Conservation (phyloP, 2,888 invertebrate genomes). For the Ichneumon xanthorius region DNA sequence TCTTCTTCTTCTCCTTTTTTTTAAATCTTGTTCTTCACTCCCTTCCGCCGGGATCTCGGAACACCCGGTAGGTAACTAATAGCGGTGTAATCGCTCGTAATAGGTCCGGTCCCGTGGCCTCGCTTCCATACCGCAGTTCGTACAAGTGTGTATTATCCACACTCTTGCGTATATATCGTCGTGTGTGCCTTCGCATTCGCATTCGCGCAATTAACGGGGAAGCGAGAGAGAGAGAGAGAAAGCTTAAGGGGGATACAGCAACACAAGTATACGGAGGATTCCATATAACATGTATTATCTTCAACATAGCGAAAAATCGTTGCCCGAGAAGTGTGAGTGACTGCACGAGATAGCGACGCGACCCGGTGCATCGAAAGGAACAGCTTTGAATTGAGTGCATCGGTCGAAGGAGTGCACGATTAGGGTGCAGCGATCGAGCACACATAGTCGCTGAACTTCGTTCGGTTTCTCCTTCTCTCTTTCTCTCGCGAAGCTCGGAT, state of each 20-base stretch:
- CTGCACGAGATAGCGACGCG: background rate
- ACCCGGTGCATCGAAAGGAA: constrained; percentile 3
- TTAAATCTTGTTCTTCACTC: constrained; percentile 59
- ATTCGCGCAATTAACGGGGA: constrained; percentile 77
- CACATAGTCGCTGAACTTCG: constrained; percentile 3
- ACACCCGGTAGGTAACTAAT: constrained; percentile 83
- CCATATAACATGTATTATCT: background rate
- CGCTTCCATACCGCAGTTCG: constrained; percentile 64
- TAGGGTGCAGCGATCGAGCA: constrained; percentile 26
- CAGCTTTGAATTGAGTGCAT: constrained; percentile 32
- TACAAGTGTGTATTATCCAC: constrained; percentile 44
- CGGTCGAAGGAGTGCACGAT: constrained; percentile 22
- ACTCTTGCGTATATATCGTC: background rate
- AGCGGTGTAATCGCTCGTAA: constrained; percentile 82
- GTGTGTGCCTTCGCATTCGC: constrained; percentile 15
- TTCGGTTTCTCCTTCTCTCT: background rate
- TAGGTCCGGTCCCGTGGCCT: constrained; percentile 79
- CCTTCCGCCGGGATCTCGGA: constrained; percentile 73
- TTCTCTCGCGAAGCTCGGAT: constrained; percentile 12
- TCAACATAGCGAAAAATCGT: background rate
- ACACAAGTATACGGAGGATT: background rate
- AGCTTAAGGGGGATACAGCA: constrained; percentile 45
- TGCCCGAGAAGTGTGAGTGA: constrained; percentile 16
- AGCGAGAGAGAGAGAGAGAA: constrained; percentile 50
- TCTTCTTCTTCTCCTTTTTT: constrained; percentile 60